A percentile compares a stretch with the other conserved stretches of the same genome.
Conservation (phyloP, 2,888 invertebrate species). For the Oithona nana region DNA sequence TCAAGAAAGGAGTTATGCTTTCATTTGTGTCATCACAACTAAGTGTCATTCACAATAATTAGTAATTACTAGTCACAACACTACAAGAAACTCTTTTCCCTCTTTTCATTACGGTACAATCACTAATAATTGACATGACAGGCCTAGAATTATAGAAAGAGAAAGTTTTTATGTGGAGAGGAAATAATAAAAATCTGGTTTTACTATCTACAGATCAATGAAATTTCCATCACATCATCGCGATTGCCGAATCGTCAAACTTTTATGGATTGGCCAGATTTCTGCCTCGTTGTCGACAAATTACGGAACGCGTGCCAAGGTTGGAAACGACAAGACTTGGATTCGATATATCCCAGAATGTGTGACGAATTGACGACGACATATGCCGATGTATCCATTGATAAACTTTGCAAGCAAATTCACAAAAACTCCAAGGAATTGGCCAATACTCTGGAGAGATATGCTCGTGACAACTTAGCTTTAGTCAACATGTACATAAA, state of each 20-base stretch:
- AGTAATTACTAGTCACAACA: too few relatives aligned
- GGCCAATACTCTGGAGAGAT: not conserved
- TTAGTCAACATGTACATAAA: slow-evolving; percentile 13
- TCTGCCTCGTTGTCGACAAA: not conserved
- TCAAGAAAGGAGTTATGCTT: too few relatives aligned
- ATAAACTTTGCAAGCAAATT: not conserved
- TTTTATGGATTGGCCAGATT: not conserved
- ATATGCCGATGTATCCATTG: not conserved
- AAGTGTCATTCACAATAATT: too few relatives aligned
- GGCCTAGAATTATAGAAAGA: too few relatives aligned
- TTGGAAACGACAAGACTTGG: not conserved
- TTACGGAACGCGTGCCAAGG: not conserved
- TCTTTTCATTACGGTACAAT: too few relatives aligned
- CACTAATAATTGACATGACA: too few relatives aligned
- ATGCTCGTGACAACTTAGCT: slow-evolving; percentile 3
- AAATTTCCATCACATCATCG: not conserved
- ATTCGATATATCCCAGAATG: not conserved
- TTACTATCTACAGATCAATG: not conserved
- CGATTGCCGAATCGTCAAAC: not conserved
- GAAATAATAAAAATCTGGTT: too few relatives aligned
- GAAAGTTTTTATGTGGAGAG: too few relatives aligned
- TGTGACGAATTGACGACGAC: not conserved
- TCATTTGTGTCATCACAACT: too few relatives aligned
- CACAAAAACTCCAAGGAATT: not conserved
- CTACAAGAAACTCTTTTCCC: too few relatives aligned